Base-by-base conservation (phyloP, 2,888 invertebrate genomes). In the Drosophila nigritarsus region DNA sequence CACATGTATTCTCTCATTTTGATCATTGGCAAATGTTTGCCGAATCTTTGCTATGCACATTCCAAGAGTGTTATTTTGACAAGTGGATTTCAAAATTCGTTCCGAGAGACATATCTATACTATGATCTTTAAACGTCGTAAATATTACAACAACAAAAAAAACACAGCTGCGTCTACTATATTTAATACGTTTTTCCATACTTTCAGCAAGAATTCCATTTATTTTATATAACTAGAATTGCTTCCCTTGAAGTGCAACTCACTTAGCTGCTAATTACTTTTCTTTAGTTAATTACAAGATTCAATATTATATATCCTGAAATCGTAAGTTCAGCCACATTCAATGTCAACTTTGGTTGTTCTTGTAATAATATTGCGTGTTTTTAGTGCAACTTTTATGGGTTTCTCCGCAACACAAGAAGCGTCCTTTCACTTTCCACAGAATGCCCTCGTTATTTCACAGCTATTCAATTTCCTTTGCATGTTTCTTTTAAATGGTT, bases 351-450 rank as follows among this genome's bases (percentile, higher is more conserved):
- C 24, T 45, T 62, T 34, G 30, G 38, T 18, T 24, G 27, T 60
- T 53, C 51, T 45, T 45, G 45, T 13, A 51, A 38, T 38, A 30
- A 45, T 34, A 2, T 30, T 27, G 27, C 11, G 63, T 45, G 53
- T 27, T 50, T 61, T 56, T 48, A 40, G 50, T 34, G 48, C n/a
- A 50, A 59, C 49, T 51, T 71, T 30, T 48, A 40, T 62, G 75
- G 68, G 67, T 67, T 78, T 78, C 50, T 72, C 62, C 66, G 49
- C 64, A 65, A 34, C 54, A 18, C 49, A 51, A 45, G 9, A 30
- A 56, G 3, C 29, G 4, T 24, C 71, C 81, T 75, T 81, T 75
- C 73, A 75, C 68, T 70, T 82, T 66, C 51, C 68, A 80, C 53
- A 61, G 42, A 65, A 51, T 69, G 78, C 65, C 69, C 68, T 69